Base-by-base conservation (phyloP, 1,140 invertebrate species). In the Paraescarpia echinospica region DNA sequence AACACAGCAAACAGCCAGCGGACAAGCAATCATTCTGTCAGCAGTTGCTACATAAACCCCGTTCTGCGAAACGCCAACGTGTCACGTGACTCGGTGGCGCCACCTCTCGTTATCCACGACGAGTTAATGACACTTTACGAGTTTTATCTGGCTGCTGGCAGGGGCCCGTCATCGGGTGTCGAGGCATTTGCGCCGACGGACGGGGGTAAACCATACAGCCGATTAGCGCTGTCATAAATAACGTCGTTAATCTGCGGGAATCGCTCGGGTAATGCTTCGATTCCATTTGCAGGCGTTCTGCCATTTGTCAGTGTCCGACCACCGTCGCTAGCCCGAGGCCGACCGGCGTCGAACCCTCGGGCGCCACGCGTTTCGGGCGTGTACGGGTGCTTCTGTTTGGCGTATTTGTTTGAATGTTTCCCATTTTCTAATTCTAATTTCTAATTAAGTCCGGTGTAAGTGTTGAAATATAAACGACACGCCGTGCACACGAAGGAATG, bases 181-280 rank as follows among this genome's bases (percentile, higher is more conserved):
- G 59, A 77, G 59, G 59, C 22, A 77, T 77, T 77, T 27, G 59
- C 12, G 59, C 27, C 59, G 59, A 12, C 59, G 59, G 59, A 77
- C 59, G 59, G 59, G 59, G 59, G 59, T 77, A 77, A 77, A 77
- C 59, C 59, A 77, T 77, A 31, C 59, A 77, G 59, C 59, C 59
- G 59, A 77, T 77, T 77, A 77, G 59, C 59, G 59, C 59, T 77
- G 59, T 77, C 59, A 77, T 77, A 77, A 77, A 77, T 77, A 77
- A 77, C 59, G 59, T 77, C 59, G 59, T 77, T 77, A 77, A 77
- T 77, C 59, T 77, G 12, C 0, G 59, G 59, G 22, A 77, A 77
- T 77, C 59, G 59, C 27, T 77, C 59, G 59, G 59, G 59, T 77
- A 77, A 77, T 77, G 59, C 59, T 77, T 77, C 59, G 59, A 77